A percentile compares a stretch with the other conserved stretches of the same genome.
phyloP scores from a whole-genome alignment of 1,140 invertebrate species.

The Wasmannia auropunctata region DNA sequence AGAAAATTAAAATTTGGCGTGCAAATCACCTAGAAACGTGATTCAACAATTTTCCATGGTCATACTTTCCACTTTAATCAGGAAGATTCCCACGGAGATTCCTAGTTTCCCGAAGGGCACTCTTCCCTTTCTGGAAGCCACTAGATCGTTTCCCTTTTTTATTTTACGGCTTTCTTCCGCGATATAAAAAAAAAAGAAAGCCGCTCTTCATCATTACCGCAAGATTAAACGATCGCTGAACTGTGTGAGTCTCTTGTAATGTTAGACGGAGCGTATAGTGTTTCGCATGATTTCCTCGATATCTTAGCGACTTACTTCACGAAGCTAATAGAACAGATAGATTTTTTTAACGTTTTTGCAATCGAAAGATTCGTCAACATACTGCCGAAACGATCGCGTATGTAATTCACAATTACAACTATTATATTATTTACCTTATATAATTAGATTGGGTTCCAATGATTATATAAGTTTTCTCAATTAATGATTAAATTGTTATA shows the following conservation, averaged over 20 bases:
- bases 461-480: not conserved
- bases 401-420: slow-evolving; percentile 3
- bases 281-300: slow-evolving; percentile 37
- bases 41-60: too few relatives aligned
- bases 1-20: too few relatives aligned
- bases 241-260: slow-evolving; percentile 4
- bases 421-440: not conserved
- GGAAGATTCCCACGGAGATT: not conserved
- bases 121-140: not conserved
- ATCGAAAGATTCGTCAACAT: not conserved
- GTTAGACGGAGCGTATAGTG: slow-evolving; percentile 24
- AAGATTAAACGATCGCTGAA: slow-evolving; percentile 34
- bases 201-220: not conserved
- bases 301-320: not conserved
- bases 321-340: not conserved
- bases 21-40: too few relatives aligned
- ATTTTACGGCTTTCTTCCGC: not conserved
- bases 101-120: not conserved
- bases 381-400: too few relatives aligned
- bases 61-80: too few relatives aligned
- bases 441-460: not conserved
- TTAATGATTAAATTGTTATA: not conserved
- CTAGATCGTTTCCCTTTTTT: not conserved
- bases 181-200: not conserved
- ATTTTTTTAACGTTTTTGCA: not conserved